Percentiles rank a stretch among this genome's conserved stretches.
phyloP scores from a whole-genome alignment of 2,888 invertebrate species.

The Acanthococcus lagerstroemiae region DNA sequence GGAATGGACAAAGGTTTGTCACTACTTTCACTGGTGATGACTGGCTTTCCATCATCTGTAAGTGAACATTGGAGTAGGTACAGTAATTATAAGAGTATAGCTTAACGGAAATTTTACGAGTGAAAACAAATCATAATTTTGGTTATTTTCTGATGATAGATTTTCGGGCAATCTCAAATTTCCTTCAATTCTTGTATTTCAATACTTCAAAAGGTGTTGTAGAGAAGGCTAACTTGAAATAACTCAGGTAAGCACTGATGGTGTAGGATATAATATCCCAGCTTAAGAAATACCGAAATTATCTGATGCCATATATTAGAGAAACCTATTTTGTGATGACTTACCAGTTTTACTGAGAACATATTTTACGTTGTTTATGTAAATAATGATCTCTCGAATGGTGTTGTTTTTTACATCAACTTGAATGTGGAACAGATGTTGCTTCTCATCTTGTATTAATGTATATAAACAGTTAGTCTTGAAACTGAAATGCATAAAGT shows the following conservation, averaged over 20 bases:
- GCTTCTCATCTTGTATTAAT: constrained; percentile 56
- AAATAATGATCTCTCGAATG: constrained; percentile 49
- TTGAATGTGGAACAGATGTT: constrained; percentile 52
- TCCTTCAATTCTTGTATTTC: too few relatives aligned
- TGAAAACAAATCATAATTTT: too few relatives aligned
- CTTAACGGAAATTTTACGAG: too few relatives aligned
- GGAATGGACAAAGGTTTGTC: constrained; percentile 53
- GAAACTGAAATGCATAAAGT: constrained; percentile 48
- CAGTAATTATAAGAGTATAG: too few relatives aligned
- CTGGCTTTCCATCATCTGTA: constrained; percentile 18
- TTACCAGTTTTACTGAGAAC: constrained; percentile 45
- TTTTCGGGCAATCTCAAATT: too few relatives aligned
- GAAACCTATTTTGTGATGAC: too few relatives aligned
- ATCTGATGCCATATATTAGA: neutral
- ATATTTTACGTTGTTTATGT: constrained; percentile 61
- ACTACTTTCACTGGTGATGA: constrained; percentile 9
- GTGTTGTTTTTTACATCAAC: constrained; percentile 32
- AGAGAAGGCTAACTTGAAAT: too few relatives aligned
- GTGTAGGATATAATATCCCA: too few relatives aligned
- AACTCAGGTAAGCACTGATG: too few relatives aligned
- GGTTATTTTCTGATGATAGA: too few relatives aligned
- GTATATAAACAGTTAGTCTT: constrained; percentile 66
- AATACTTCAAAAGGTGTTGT: too few relatives aligned
- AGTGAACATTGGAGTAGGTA: neutral
- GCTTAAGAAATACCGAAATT: neutral